Base-by-base conservation (phyloP, 2,113 vertebrate species). In the Onychostoma macrolepis region DNA sequence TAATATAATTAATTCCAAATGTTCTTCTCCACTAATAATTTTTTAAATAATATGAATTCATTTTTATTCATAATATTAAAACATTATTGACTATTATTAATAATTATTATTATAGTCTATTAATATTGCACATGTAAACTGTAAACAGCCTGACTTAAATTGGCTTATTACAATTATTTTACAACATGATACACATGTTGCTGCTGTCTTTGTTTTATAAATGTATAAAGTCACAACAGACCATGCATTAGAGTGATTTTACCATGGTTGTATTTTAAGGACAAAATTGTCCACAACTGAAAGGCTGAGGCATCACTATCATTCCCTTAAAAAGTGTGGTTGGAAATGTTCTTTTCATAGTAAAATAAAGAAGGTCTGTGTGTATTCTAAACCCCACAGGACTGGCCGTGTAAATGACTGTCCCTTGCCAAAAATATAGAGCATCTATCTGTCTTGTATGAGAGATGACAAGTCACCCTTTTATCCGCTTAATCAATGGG, bases 401-500 rank as follows among this genome's bases (percentile, higher is more conserved):
- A 12, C 56, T 87, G 26, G n/a, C 65, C 0, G 1, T 84, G 67
- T 87, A 91, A 85, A 90, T 87, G 79, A 28, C 6, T 50, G 83
- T 79, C 91, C 86, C 90, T 88, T 80, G 78, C 78, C 74, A 86
- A 30, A 91, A 80, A 90, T 91, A 92, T 90, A 91, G 88, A 92
- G 90, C 86, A 90, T 94, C 90, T 91, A 89, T 90, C 87, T 33
- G 83, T 90, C 84, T 24, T 56, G 86, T 88, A 88, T 94, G 92
- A 93, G 90, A 92, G 91, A 94, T 92, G 94, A 94, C 92, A 92
- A 91, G 90, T 92, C 88, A 90, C 88, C 79, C 89, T 91, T 72
- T 89, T 89, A 87, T 71, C 12, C 90, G 91, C 89, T 94, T 93
- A 89, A 94, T 95, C 94, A 95, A 85, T 86, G 89, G 84, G 87